A percentile compares a stretch with the other conserved stretches of the same genome.
Evolutionary conservation across 2,797 vertebrate genomes (phyloP).

Genomic region (Lycodopsis pacificus): DNA sequence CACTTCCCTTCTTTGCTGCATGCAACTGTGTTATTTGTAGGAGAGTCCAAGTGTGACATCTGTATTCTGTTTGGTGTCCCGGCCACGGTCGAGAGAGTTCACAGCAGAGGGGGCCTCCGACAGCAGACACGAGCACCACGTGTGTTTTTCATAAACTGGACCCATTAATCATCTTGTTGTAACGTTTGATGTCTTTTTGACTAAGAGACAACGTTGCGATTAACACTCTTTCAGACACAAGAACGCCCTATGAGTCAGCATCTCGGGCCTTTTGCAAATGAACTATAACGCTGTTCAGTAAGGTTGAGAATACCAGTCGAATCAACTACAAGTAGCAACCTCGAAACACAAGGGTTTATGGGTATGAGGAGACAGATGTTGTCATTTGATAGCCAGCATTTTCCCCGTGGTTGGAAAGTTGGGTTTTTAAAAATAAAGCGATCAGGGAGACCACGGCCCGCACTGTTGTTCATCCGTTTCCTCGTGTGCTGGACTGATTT

Average conservation of each 20-base stretch:
- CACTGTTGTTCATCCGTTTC: neutral
- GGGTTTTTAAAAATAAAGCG: neutral
- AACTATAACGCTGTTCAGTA: conserved; percentile 10
- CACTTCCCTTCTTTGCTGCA: conserved; percentile 12
- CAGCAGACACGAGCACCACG: neutral
- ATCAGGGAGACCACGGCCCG: neutral
- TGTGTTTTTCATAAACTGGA: neutral
- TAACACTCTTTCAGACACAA: conserved; percentile 35
- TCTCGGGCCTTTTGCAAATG: conserved; percentile 22
- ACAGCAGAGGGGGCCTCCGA: conserved; percentile 8
- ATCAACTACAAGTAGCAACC: neutral
- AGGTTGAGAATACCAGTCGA: neutral
- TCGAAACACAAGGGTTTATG: neutral
- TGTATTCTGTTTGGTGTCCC: conserved; percentile 39
- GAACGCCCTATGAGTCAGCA: conserved; percentile 42
- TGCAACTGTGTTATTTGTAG: conserved; percentile 28
- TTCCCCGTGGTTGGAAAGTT: neutral
- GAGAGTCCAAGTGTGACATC: conserved; percentile 19
- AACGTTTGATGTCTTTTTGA: conserved; percentile 24
- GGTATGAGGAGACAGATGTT: neutral
- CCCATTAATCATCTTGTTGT: conserved; percentile 2
- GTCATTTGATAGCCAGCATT: neutral
- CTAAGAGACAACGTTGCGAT: neutral
- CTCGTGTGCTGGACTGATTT: neutral
- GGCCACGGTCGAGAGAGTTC: neutral